Evolutionary conservation across 1,140 invertebrate species (phyloP), one percentile per base, ranked within the genome.

Genomic region (Dendroctonus valens): DNA sequence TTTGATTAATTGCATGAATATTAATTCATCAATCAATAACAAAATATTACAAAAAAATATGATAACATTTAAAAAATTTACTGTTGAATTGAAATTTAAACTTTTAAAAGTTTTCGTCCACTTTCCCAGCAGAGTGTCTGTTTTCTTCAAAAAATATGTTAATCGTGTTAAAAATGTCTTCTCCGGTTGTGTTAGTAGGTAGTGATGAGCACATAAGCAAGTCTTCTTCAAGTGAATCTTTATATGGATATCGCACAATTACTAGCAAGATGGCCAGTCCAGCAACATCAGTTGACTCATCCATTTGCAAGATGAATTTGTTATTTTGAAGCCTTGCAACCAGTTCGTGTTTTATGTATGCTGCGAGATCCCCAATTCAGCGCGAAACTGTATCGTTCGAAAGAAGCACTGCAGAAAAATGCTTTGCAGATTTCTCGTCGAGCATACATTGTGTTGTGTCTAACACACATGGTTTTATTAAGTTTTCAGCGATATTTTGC

Each of bases 121-220:
- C n/a, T n/a, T n/a, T n/a, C n/a, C n/a, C n/a, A n/a, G n/a, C n/a
- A n/a, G n/a, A n/a, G n/a, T n/a, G n/a, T n/a, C n/a, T n/a, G n/a
- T n/a, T n/a, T n/a, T n/a, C n/a, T n/a, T n/a, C 59, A 66, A 67
- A 62, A n/a, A n/a, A n/a, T n/a, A n/a, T n/a, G n/a, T n/a, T n/a
- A n/a, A n/a, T n/a, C n/a, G n/a, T n/a, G n/a, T 72, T 67, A 67
- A 73, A 73, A 61, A 71, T 70, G 14, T 58, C 67, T 7, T 7
- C 81, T 59, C 67, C 55, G 49, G 66, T 68, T 41, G 66, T 63
- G n/a, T 40, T 9, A 9, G 9, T 48, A 40, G 40, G 38, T 65
- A 44, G 42, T 7, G 42, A 44, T 44, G 7, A 7, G 42, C 42
- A 7, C n/a, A 44, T 7, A 7, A 44, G 49, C 11, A 67, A 44